A percentile compares a stretch with the other conserved stretches of the same genome.
Evolutionary conservation across 2,797 vertebrate species (phyloP).

Genomic region (Sphaeramia orbicularis): DNA sequence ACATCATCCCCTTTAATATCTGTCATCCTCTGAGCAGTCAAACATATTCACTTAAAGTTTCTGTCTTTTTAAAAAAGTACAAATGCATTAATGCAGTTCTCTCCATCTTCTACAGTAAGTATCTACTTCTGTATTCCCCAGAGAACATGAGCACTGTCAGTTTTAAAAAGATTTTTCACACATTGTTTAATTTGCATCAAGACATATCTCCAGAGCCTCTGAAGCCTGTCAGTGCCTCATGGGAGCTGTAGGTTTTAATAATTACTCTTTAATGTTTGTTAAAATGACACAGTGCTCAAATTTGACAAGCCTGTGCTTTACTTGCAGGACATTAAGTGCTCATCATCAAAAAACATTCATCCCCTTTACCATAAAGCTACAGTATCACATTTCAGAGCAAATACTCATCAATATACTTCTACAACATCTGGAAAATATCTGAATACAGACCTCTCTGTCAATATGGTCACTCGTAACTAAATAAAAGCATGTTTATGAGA

Average conservation of each 20-base stretch:
- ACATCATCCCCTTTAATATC: too few relatives aligned
- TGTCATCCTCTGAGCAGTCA: not conserved
- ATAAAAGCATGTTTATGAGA: not conserved
- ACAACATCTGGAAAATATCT: too few relatives aligned
- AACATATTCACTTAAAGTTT: not conserved
- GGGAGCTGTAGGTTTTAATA: not conserved
- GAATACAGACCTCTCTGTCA: not conserved
- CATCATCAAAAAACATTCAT: conserved; percentile 15
- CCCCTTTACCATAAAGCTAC: conserved; percentile 2
- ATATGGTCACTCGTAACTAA: too few relatives aligned
- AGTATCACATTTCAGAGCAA: conserved; percentile 28
- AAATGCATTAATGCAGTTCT: too few relatives aligned
- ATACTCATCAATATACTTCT: not conserved
- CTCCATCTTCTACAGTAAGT: not conserved
- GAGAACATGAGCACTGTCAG: not conserved
- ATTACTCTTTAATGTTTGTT: conserved; percentile 3
- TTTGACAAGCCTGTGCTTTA: not conserved
- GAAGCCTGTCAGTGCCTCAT: not conserved
- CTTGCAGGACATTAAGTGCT: not conserved
- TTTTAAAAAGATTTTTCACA: not conserved
- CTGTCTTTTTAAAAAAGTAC: not conserved
- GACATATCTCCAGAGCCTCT: not conserved
- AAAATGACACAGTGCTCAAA: conserved; percentile 20
- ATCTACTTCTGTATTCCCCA: not conserved
- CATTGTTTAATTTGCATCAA: not conserved